Base-by-base conservation (phyloP, 2,888 invertebrate genomes). In the Sialis fuliginosa region DNA sequence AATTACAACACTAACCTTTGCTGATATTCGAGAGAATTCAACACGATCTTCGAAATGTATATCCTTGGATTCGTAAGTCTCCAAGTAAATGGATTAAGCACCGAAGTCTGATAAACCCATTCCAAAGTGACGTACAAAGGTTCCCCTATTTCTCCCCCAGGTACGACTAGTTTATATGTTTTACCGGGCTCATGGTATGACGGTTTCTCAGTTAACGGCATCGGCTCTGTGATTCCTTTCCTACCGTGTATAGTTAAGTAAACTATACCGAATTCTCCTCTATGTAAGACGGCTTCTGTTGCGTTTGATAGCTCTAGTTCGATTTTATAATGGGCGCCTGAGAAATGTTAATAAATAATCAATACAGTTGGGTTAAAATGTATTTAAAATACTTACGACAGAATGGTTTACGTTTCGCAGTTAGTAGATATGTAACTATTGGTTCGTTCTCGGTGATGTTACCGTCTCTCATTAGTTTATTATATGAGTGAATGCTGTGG, bases 11-110 rank as follows among this genome's bases (percentile, higher is more conserved):
- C 69, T 68, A 65, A 80, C 81, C 73, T 77, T 55, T 75, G 70
- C 52, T 74, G 70, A 47, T 74, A 74, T 62, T 87, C 87, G 55
- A 88, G 67, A 8, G 79, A 79, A 41, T 84, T 80, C 35, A 89
- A 67, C 42, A 74, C 73, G 39, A 89, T 64, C 51, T 77, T 77
- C 48, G 81, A 79, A 43, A 89, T 65, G 59, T 79, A 83, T 47
- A 87, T 77, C 51, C 78, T 75, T 0, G 89, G 83, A 5, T 77
- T 77, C 48, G 79, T 73, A 6, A 87, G 63, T 48, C 89, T 70
- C 88, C 89, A 89, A 0, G 88, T 87, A 52, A 88, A 72, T 0
- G 88, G 85, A 63, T 88, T 89, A 54, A 87, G 74, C 22, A 84
- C 62, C 51, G 79, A 85, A 4, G 81, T 80, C 55, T 80, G 77